Percentiles rank a stretch among this genome's conserved stretches.
These are phyloP conservation scores for Tillus elongatus DNA, from an alignment of 2,888 invertebrate genomes.

Conservation along the genomic window DNA sequence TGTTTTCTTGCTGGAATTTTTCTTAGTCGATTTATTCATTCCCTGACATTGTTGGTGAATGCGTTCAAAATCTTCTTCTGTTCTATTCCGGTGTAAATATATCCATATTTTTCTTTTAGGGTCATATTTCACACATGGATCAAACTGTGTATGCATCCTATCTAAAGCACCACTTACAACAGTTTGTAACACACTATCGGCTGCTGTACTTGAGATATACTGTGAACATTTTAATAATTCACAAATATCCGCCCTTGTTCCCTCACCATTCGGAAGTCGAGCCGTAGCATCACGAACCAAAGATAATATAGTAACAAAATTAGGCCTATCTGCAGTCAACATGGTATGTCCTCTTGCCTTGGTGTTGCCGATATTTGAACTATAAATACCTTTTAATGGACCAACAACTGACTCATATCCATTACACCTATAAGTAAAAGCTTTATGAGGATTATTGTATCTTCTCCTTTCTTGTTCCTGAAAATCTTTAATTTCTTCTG, in stretches of 20 bases:
- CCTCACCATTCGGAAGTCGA: slow-evolving; percentile 88
- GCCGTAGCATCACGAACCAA: slow-evolving; percentile 91
- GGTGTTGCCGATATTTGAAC: slow-evolving; percentile 49
- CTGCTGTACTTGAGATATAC: slow-evolving; percentile 47
- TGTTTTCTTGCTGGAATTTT: slow-evolving; percentile 34
- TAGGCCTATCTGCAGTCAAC: slow-evolving; percentile 72
- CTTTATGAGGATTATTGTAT: slow-evolving; percentile 82
- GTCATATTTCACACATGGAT: slow-evolving; percentile 91
- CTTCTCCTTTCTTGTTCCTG: slow-evolving; percentile 71
- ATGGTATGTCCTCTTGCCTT: slow-evolving; percentile 77
- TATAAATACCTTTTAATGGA: slow-evolving; percentile 58
- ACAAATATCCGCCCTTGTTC: slow-evolving; percentile 83
- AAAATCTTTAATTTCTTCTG: slow-evolving; percentile 68
- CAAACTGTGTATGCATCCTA: slow-evolving; percentile 78
- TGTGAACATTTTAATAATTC: slow-evolving; percentile 66
- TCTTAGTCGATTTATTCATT: slow-evolving; percentile 48
- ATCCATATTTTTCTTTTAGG: slow-evolving; percentile 89
- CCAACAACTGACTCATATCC: slow-evolving; percentile 79
- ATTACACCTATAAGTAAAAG: slow-evolving; percentile 83
- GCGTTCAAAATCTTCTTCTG: slow-evolving; percentile 53
- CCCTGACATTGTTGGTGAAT: slow-evolving; percentile 60
- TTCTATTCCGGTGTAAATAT: slow-evolving; percentile 74
- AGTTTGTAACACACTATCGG: slow-evolving; percentile 63
- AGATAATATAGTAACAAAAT: slow-evolving; percentile 83
- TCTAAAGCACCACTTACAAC: slow-evolving; percentile 88